Conservation (phyloP, 2,797 vertebrate species). For the Glyptemys insculpta region DNA sequence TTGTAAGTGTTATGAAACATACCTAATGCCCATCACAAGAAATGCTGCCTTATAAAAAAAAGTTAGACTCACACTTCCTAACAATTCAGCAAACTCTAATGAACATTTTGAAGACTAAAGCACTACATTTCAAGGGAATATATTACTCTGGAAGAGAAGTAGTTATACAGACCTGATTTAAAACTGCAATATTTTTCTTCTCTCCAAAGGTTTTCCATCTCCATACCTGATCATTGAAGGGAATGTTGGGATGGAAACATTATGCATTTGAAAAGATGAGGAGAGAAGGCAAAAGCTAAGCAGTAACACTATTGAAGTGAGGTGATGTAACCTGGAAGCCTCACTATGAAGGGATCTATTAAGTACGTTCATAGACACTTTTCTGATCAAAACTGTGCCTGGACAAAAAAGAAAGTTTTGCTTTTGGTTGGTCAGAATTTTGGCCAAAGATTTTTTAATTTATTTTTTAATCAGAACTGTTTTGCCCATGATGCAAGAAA, state of each 20-base stretch:
- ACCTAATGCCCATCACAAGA: fast-evolving
- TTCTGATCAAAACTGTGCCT: not conserved
- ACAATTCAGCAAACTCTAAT: not conserved
- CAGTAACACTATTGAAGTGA: not conserved
- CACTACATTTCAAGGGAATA: not conserved
- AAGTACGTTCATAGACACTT: not conserved
- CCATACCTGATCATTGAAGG: not conserved
- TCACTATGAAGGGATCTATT: not conserved
- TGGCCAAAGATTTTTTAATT: not conserved
- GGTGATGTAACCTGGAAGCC: not conserved
- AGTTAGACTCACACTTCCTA: not conserved
- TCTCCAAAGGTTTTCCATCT: not conserved
- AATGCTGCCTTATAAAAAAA: not conserved
- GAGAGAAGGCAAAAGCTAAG: not conserved
- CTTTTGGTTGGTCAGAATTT: not conserved
- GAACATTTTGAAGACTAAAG: not conserved
- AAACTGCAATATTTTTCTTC: not conserved
- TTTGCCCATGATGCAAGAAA: not conserved
- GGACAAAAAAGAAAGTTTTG: not conserved
- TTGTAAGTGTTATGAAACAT: fast-evolving
- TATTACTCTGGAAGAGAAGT: not conserved
- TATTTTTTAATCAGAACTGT: not conserved
- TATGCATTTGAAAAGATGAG: not conserved
- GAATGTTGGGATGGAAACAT: not conserved
- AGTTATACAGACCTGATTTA: not conserved